Base-by-base conservation (phyloP, 1,140 invertebrate genomes). In the Papilio aristodemus region DNA sequence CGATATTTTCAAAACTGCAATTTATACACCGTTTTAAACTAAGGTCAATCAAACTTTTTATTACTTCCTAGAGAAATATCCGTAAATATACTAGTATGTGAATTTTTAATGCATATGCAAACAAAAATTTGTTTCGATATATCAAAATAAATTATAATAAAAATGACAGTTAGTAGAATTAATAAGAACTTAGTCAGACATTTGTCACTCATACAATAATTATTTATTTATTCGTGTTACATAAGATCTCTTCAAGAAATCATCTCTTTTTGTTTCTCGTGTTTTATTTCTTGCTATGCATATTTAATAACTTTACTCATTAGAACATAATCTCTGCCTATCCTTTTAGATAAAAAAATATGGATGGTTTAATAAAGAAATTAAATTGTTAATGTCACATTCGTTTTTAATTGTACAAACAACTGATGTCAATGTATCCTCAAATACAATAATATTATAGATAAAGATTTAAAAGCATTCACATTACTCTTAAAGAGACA, bases 11-110 rank as follows among this genome's bases (percentile, higher is more conserved):
- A 54, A 25, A 32, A 54, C 46, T 25, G 19, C 46, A 22, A 54
- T 22, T 54, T 54, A 19, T 54, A 11, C 11, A 54, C 19, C 9
- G 46, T 54, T 19, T 22, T 22, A 54, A 22, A 54, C 46, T 54
- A 54, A 54, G 46, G 46, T 54, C 46, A 54, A 6, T 25, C 46
- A 54, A 54, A 54, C 46, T 54, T 54, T 54, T 22, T 10, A 54
- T 54, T 54, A 54, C 46, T 54, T 54, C 46, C 46, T 54, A 54
- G 46, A 25, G 46, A 54, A 54, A 22, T 54, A 54, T 54, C 46
- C 46, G 46, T 19, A 54, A 54, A 19, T 54, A 54, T 46, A 17
- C 7, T 19, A 54, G 27, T 54, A 54, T 54, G 19, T 0, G 46
- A 54, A 4, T 13, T 22, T 22, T 54, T 50, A 10, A 54, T 54